Percentiles rank a stretch among this genome's conserved stretches.
phyloP scores from a whole-genome alignment of 2,113 vertebrate species.

The Macquaria australasica region DNA sequence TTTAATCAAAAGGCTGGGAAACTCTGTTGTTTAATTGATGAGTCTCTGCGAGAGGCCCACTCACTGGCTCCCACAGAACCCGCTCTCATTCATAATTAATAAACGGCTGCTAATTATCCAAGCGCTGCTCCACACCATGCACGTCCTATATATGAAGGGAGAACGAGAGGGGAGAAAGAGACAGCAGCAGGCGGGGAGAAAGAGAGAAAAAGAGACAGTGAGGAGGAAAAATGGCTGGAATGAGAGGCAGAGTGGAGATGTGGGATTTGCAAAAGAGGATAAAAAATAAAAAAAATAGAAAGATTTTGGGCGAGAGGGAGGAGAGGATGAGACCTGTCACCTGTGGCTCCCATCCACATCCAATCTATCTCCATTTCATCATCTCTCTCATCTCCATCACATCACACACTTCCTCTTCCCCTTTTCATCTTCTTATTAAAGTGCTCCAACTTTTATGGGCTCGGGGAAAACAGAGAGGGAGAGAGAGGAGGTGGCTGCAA shows the following conservation, averaged over 20 bases:
- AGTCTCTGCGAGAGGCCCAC: conserved; percentile 73
- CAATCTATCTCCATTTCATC: conserved; percentile 71
- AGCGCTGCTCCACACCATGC: conserved; percentile 48
- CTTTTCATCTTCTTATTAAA: conserved; percentile 73
- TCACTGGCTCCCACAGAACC: conserved; percentile 78
- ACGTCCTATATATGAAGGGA: conserved; percentile 60
- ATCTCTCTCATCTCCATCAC: conserved; percentile 69
- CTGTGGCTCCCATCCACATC: conserved; percentile 67
- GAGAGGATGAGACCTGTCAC: conserved; percentile 66
- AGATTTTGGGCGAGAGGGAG: conserved; percentile 24
- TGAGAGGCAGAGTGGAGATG: conserved; percentile 29
- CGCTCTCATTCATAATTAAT: conserved; percentile 81
- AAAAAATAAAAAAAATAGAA: background rate
- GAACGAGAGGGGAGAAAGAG: conserved; percentile 22
- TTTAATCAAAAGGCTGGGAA: conserved; percentile 84
- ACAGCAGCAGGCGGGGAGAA: conserved; percentile 16
- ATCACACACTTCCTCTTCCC: conserved; percentile 56
- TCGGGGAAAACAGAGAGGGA: conserved; percentile 37
- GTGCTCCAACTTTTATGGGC: conserved; percentile 70
- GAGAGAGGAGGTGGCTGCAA: conserved; percentile 10
- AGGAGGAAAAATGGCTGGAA: conserved; percentile 27
- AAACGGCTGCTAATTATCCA: conserved; percentile 79
- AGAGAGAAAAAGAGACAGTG: conserved; percentile 13
- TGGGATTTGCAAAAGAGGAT: conserved; percentile 35
- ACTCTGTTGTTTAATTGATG: conserved; percentile 86